Evolutionary conservation across 2,113 vertebrate genomes (phyloP).

Genomic region (Mormoops blainvillei): DNA sequence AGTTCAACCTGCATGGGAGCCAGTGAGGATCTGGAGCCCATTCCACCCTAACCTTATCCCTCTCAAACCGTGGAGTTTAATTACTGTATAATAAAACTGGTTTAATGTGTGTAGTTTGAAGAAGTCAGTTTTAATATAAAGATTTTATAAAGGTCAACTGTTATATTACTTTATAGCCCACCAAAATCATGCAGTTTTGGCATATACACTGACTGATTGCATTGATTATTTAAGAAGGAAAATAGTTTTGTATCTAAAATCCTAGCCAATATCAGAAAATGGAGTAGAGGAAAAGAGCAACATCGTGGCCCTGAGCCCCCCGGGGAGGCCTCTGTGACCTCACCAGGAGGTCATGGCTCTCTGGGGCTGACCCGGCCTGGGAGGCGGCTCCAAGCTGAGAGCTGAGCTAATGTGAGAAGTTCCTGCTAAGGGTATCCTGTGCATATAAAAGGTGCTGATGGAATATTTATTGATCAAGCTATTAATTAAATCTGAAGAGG

Average conservation of each 20-base stretch:
- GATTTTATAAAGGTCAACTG: slow-evolving; percentile 52
- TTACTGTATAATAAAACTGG: slow-evolving; percentile 25
- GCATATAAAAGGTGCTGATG: neutral
- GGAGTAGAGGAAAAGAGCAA: neutral
- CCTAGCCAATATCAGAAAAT: slow-evolving; percentile 34
- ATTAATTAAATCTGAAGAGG: neutral
- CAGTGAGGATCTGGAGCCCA: neutral
- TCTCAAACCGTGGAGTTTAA: neutral
- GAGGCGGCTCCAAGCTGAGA: neutral
- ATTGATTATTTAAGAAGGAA: slow-evolving; percentile 54
- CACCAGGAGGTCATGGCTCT: neutral
- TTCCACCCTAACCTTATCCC: neutral
- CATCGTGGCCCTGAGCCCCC: neutral
- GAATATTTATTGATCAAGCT: neutral
- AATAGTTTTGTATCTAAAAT: slow-evolving; percentile 47
- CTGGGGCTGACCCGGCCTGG: neutral
- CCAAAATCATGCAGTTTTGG: slow-evolving; percentile 50
- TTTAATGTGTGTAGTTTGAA: slow-evolving; percentile 33
- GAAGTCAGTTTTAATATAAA: slow-evolving; percentile 43
- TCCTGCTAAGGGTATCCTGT: neutral
- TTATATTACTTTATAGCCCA: slow-evolving; percentile 34
- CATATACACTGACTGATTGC: neutral
- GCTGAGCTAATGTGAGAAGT: neutral
- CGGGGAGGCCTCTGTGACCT: neutral
- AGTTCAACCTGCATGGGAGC: neutral